These are phyloP conservation scores for Chelon labrosus DNA, from an alignment of 2,797 vertebrate species.

Conservation along the genomic window DNA sequence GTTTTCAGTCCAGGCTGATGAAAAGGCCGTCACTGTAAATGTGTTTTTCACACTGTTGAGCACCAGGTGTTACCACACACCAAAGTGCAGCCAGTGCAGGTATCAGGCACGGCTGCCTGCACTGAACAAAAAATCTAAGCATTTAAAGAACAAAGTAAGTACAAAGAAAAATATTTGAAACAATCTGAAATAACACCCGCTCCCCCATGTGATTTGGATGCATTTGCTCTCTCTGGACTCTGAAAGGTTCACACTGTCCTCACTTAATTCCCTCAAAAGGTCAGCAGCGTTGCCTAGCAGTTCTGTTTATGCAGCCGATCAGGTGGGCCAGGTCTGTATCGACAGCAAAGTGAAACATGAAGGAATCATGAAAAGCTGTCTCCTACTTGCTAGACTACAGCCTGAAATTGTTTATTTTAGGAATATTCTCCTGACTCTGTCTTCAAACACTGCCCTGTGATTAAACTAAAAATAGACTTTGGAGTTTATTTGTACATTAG, in stretches of 20 bases:
- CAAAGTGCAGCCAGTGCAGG: slow-evolving; percentile 41
- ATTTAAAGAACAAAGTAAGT: slow-evolving; percentile 21
- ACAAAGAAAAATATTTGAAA: slow-evolving; percentile 48
- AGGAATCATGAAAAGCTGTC: slow-evolving; percentile 47
- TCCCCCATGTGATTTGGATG: slow-evolving; percentile 60
- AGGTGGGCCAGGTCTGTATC: slow-evolving; percentile 35
- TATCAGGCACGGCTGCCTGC: slow-evolving; percentile 37
- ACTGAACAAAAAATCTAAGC: slow-evolving; percentile 36
- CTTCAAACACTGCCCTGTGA: slow-evolving; percentile 35
- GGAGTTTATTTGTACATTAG: slow-evolving; percentile 28
- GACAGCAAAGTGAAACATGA: slow-evolving; percentile 55
- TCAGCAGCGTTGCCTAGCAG: slow-evolving; percentile 77
- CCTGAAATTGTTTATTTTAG: slow-evolving; percentile 21
- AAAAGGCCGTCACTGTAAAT: slow-evolving; percentile 34
- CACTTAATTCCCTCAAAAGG: slow-evolving; percentile 80
- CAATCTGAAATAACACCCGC: slow-evolving; percentile 57
- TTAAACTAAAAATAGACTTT: slow-evolving; percentile 45
- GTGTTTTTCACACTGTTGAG: slow-evolving; percentile 30
- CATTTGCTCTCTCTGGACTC: slow-evolving; percentile 51
- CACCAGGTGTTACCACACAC: slow-evolving; percentile 44
- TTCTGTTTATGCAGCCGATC: slow-evolving; percentile 67
- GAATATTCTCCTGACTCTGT: slow-evolving; percentile 31
- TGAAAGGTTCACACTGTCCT: slow-evolving; percentile 75
- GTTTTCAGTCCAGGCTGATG: slow-evolving; percentile 14
- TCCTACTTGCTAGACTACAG: slow-evolving; percentile 35